These are phyloP conservation scores for Pseudomugil gertrudae DNA, from an alignment of 2,797 vertebrate genomes.

Conservation along the genomic window DNA sequence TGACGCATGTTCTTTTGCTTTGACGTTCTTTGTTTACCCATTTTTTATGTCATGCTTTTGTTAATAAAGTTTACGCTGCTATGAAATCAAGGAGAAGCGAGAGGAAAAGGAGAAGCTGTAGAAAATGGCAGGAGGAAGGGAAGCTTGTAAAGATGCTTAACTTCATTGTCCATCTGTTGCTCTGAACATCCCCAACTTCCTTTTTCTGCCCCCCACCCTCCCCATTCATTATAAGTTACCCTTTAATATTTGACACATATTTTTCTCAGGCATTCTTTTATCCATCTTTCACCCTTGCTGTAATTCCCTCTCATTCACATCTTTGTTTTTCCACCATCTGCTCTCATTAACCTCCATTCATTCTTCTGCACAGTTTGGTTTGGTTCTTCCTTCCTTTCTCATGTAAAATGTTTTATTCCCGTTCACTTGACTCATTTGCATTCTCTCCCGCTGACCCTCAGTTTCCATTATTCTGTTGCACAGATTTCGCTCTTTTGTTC, in stretches of 20 bases:
- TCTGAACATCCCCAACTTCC: not conserved
- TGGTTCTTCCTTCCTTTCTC: not conserved
- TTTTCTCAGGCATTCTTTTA: not conserved
- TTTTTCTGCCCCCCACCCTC: not conserved
- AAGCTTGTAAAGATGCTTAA: not conserved
- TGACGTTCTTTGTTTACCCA: not conserved
- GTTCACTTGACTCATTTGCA: not conserved
- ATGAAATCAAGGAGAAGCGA: not conserved
- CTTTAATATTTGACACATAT: not conserved
- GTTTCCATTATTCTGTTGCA: slow-evolving; percentile 10
- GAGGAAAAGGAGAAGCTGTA: not conserved
- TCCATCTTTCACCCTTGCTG: not conserved
- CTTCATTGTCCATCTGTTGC: not conserved
- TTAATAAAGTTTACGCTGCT: not conserved
- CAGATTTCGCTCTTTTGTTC: not conserved
- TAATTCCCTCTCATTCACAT: not conserved
- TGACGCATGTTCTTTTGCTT: not conserved
- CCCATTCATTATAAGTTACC: not conserved
- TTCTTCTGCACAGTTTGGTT: slow-evolving; percentile 1
- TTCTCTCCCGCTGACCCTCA: slow-evolving; percentile 13
- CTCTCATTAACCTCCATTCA: slow-evolving; percentile 22
- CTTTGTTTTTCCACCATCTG: not conserved
- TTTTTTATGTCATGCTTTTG: not conserved
- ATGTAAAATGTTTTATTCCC: slow-evolving; percentile 5
- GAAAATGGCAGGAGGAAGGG: not conserved